Evolutionary conservation across 2,888 invertebrate genomes (phyloP).

Genomic region (Eupithecia tripunctaria): DNA sequence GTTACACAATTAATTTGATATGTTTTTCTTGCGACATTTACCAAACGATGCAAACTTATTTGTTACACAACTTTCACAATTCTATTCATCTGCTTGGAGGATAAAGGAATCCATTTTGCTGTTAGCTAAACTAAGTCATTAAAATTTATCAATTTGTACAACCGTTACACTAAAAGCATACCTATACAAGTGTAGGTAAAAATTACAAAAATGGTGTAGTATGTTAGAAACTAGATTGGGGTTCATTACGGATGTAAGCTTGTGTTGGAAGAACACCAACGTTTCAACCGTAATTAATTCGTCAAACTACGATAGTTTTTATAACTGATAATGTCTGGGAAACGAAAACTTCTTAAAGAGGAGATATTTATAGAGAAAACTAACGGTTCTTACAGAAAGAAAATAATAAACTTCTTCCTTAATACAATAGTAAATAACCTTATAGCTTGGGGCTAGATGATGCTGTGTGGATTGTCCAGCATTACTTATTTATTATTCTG

Average conservation of each 20-base stretch:
- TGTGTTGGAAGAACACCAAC: too few species aligned
- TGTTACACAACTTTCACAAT: not conserved
- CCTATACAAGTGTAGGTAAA: not conserved
- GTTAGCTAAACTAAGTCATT: not conserved
- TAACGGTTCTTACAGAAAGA: not conserved
- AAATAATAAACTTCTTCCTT: too few species aligned
- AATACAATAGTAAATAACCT: too few species aligned
- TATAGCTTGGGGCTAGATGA: too few species aligned
- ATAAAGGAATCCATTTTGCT: not conserved
- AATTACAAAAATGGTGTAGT: not conserved
- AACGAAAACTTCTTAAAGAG: not conserved
- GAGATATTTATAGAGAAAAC: not conserved
- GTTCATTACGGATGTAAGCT: too few species aligned
- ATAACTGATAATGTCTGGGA: too few species aligned
- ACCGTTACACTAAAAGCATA: not conserved
- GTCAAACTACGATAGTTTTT: too few species aligned
- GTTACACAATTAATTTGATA: conserved; percentile 1
- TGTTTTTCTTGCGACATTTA: conserved; percentile 1
- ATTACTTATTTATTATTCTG: too few species aligned
- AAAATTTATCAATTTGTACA: not conserved
- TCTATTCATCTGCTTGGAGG: not conserved
- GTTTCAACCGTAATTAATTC: too few species aligned
- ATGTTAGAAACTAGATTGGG: not conserved
- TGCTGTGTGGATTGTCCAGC: too few species aligned
- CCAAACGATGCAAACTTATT: not conserved